Evolutionary conservation across 1,140 invertebrate species (phyloP).

Genomic region (Globodera ellingtonae): DNA sequence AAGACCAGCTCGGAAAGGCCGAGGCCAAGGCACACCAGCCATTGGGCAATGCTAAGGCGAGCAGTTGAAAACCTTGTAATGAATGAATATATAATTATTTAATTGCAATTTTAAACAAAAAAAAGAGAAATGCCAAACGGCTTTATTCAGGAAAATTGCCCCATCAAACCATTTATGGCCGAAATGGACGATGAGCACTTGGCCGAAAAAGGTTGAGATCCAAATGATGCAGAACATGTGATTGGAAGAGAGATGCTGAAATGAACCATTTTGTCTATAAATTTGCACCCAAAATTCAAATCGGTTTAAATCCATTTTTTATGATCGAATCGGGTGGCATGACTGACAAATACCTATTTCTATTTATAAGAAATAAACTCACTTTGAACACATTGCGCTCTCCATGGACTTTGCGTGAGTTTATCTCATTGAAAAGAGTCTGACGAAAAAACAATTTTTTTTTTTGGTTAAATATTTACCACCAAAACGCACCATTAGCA

Average conservation of each 20-base stretch:
- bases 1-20: slow-evolving; percentile 84
- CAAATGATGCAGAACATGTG: slow-evolving; percentile 98
- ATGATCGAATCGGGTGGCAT: background rate
- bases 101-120: background rate
- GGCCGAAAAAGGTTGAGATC: slow-evolving; percentile 83
- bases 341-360: background rate
- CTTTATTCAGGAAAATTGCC: no score
- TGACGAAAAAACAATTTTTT: background rate
- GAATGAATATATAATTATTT: background rate
- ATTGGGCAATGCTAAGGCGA: slow-evolving; percentile 85
- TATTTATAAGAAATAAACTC: no score
- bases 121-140: no score
- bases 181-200: slow-evolving; percentile 95
- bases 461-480: no score
- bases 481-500: background rate
- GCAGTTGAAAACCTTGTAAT: slow-evolving; percentile 71
- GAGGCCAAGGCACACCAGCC: slow-evolving; percentile 92
- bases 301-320: no score
- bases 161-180: slow-evolving; percentile 95
- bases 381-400: slow-evolving; percentile 84
- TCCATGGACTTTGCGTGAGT: slow-evolving; percentile 97
- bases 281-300: no score
- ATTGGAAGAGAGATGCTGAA: slow-evolving; percentile 88
- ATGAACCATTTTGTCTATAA: no score
- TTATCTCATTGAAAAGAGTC: slow-evolving; percentile 99